Evolutionary conservation across 2,888 invertebrate genomes (phyloP), one percentile per base, ranked within the genome.

Genomic region (Adelphocoris suturalis): DNA sequence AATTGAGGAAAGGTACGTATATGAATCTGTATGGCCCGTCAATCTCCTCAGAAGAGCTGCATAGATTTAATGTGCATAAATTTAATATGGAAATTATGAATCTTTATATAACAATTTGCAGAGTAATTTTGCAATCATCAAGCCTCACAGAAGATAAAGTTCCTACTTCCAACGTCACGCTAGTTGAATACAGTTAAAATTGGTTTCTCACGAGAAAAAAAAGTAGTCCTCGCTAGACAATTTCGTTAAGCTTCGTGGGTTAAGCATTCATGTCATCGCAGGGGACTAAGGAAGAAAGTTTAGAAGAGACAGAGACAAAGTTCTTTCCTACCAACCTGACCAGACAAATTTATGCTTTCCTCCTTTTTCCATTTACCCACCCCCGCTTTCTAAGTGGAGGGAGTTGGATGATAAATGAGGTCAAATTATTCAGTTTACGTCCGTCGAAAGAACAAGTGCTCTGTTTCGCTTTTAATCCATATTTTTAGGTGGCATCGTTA

Each of bases 371-470:
- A 68, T 68, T 68, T 68, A n/a, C 19, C 27, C 23, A 68, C n/a
- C 16, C 23, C 68, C 23, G 23, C 7, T 12, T 23, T 23, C 9
- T 27, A 68, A 68, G 68, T 68, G 68, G 68, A 19, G 68, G 68
- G 23, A 68, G 68, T 68, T 68, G 68, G 68, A n/a, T 68, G 68
- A 68, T 68, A 68, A 68, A 68, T 68, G 68, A 68, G 68, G 68
- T n/a, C 68, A 23, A 68, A 68, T 68, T 68, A 68, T 68, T 68
- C 68, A 68, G 68, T 68, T 23, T 68, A 68, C 68, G 68, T 68
- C 27, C 68, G 68, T 19, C 68, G 68, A 19, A 12, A 68, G 19
- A 61, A 19, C 9, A 19, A 19, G 68, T 7, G 19, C 27, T 52
- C 52, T 68, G 68, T 68, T 23, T 27, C 27, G 27, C 27, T 68